Percentiles rank a stretch among this genome's conserved stretches.
Evolutionary conservation across 2,888 invertebrate species (phyloP).

Genomic region (Linnaemya tessellans): DNA sequence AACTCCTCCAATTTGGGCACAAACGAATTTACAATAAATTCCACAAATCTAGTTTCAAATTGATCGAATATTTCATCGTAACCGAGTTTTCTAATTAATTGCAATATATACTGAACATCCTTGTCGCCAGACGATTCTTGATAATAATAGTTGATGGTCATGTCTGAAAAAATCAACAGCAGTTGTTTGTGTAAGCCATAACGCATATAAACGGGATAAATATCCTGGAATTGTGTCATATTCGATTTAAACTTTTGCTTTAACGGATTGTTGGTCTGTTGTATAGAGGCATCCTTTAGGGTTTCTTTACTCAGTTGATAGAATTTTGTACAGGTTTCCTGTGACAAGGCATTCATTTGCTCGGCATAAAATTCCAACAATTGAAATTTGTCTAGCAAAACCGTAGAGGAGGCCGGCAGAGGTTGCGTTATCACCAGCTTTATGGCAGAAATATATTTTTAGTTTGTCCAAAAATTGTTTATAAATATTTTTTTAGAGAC

Average conservation of each 20-base stretch:
- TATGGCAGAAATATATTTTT: not conserved
- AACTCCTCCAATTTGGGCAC: constrained; percentile 16
- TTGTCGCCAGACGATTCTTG: not conserved
- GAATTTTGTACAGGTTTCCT: not conserved
- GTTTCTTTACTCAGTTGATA: constrained; percentile 14
- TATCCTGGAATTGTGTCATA: constrained; percentile 4
- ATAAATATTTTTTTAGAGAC: not conserved
- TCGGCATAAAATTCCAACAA: not conserved
- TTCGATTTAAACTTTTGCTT: constrained; percentile 19
- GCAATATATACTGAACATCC: constrained; percentile 14
- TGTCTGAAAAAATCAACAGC: not conserved
- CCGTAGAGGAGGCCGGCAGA: no score
- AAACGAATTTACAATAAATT: not conserved
- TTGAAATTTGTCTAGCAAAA: not conserved
- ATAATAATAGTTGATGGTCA: constrained; percentile 1
- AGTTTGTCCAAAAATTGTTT: not conserved
- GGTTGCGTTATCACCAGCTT: not conserved
- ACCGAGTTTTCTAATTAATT: constrained; percentile 2
- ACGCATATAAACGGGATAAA: not conserved
- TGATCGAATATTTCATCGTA: not conserved
- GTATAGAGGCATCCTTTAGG: not conserved
- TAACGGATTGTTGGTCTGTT: not conserved
- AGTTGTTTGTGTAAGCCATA: not conserved
- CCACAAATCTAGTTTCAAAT: constrained; percentile 1
- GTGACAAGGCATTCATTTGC: not conserved